Base-by-base conservation (phyloP, 2,888 invertebrate genomes). In the Drosophila rubida region DNA sequence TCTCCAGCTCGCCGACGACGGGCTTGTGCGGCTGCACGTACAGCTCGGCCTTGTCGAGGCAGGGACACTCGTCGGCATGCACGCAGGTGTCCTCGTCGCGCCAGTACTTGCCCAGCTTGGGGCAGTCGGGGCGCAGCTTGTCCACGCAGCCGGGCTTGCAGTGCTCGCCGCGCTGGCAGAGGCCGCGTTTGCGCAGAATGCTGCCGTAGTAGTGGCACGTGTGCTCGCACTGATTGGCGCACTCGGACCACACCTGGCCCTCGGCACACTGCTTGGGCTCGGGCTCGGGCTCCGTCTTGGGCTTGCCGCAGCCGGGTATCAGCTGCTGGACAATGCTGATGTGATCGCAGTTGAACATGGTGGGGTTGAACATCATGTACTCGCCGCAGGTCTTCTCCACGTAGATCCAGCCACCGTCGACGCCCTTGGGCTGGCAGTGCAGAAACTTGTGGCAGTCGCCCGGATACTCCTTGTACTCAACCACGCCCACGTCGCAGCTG, bases 71-170 rank as follows among this genome's bases (percentile, higher is more conserved):
- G 37, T 94, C 93, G 11, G 93, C 89, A 0, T 94, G 92, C 1
- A 97, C 96, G 84, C 97, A 98, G 0, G 94, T 95, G 23, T 92
- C 90, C 71, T 93, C 93, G 88, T 97, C 96, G 2, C 95, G 93
- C 95, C 96, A 96, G 51, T 93, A 93, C 72, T 93, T 93, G 1
- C 94, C 94, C 1, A 80, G 22, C 1, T 90, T 79, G 0, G 93
- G 93, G 80, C 97, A 97, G 5, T 91, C 89, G 4, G 49, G 90
- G 44, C 75, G 89, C 64, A 42, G 90, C 80, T 78, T 93, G 91
- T 89, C 84, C 0, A 91, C 89, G 69, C 92, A 92, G 2, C 91
- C 92, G 0, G 82, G 70, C 45, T 89, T 86, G 55, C 92, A 92
- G 25, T 88, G 82, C 25, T 91, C 91, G 3, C 89, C 88, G 2